Evolutionary conservation across 2,797 vertebrate species (phyloP).

Genomic region (Myoxocephalus aenaeus): DNA sequence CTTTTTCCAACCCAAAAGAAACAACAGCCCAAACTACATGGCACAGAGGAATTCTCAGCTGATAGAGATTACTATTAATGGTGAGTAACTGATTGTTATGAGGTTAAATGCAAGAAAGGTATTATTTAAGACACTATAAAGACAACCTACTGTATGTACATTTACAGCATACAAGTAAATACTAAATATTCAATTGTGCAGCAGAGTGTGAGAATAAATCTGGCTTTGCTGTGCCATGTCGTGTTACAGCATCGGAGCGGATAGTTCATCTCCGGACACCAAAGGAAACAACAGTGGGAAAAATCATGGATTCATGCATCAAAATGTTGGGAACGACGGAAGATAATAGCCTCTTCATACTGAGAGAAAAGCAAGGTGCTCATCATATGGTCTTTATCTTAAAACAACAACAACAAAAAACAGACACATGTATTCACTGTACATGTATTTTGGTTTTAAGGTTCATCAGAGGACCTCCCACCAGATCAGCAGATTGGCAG

Average conservation of each 20-base stretch:
- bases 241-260: conserved; percentile 77
- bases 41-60: conserved; percentile 67
- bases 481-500: conserved; percentile 77
- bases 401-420: not conserved
- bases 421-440: not conserved
- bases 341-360: conserved; percentile 70
- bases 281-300: conserved; percentile 74
- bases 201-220: not conserved
- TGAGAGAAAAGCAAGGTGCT: conserved; percentile 76
- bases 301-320: conserved; percentile 74
- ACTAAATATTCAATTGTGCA: not conserved
- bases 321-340: conserved; percentile 79
- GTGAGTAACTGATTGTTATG: conserved; percentile 55
- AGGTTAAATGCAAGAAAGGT: conserved; percentile 9
- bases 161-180: not conserved
- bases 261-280: conserved; percentile 81
- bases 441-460: conserved; percentile 58
- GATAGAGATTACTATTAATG: conserved; percentile 72
- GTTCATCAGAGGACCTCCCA: conserved; percentile 68
- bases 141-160: not conserved
- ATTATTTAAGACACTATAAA: conserved; percentile 4
- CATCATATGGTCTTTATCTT: not conserved
- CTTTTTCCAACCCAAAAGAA: conserved; percentile 54
- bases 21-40: conserved; percentile 61
- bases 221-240: conserved; percentile 24